Evolutionary conservation across 1,140 invertebrate genomes (phyloP), one percentile per base, ranked within the genome.

Genomic region (Diorhabda elongata): DNA sequence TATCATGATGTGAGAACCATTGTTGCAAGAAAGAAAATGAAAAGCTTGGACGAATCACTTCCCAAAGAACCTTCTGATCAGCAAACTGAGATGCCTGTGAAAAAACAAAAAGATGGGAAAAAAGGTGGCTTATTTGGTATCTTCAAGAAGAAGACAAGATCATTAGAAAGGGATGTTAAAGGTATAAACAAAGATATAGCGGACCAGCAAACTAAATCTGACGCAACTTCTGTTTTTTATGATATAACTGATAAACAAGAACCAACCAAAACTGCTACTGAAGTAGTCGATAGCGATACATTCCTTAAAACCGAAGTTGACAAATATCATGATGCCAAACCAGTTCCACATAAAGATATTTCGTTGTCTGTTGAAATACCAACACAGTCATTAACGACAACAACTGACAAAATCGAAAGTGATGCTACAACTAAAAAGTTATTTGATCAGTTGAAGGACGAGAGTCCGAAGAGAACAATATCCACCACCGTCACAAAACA

Each of bases 291-390:
- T 26, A 68, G 56, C 57, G 58, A 60, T 44, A 61, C 9, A 4
- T 70, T 70, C 58, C 43, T 72, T 9, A 67, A 63, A n/a, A 56
- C 62, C 11, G 71, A 72, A 72, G 44, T 72, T 63, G 58, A 67
- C 8, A 70, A 67, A 43, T 67, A 70, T 64, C 64, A 72, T 63
- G 71, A 72, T 60, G 67, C 66, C n/a, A 52, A 57, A 58, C 64
- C 47, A 2, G 0, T 8, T 42, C n/a, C 26, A 11, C 11, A 56
- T 5, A 43, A 41, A 3, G 52, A 43, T 11, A 6, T 11, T 2
- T 59, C 58, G 11, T 11, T 11, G 11, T 11, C 11, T 11, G 11
- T 11, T 11, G 11, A 5, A 59, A 59, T 6, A 59, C 58, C 8
- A 59, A 3, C 8, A 59, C 2, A 42, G 6, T 59, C 3, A 4